These are phyloP conservation scores for Phataginus tetradactyla DNA, from an alignment of 2,797 vertebrate genomes.

Conservation along the genomic window DNA sequence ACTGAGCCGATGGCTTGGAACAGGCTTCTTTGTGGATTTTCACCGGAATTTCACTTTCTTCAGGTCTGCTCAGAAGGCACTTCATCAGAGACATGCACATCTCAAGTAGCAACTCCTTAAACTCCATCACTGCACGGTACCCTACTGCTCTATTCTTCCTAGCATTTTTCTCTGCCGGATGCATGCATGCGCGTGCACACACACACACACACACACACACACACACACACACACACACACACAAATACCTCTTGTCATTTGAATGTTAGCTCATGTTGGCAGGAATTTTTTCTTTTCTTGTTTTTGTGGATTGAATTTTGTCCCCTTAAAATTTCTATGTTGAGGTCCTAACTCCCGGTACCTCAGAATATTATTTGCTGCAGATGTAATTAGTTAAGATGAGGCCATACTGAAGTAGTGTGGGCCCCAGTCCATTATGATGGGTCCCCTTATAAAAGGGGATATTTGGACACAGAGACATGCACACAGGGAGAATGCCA, in stretches of 20 bases:
- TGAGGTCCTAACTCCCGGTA: neutral
- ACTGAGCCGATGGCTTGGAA: neutral
- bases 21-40: neutral
- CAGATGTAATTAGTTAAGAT: neutral
- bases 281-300: slow-evolving; percentile 12
- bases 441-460: neutral
- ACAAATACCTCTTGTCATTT: neutral
- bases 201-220: neutral
- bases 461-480: neutral
- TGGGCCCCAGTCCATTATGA: neutral
- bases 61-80: neutral
- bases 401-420: neutral
- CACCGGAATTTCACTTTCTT: neutral
- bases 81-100: neutral
- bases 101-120: neutral
- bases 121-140: neutral
- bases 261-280: neutral
- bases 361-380: neutral
- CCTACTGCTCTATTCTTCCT: neutral
- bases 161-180: neutral
- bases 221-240: neutral
- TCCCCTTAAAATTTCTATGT: neutral
- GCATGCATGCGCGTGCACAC: neutral
- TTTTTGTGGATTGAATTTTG: neutral
- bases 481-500: neutral